These are phyloP conservation scores for Anhinga rufa DNA, from an alignment of 2,113 vertebrate species.

Conservation along the genomic window DNA sequence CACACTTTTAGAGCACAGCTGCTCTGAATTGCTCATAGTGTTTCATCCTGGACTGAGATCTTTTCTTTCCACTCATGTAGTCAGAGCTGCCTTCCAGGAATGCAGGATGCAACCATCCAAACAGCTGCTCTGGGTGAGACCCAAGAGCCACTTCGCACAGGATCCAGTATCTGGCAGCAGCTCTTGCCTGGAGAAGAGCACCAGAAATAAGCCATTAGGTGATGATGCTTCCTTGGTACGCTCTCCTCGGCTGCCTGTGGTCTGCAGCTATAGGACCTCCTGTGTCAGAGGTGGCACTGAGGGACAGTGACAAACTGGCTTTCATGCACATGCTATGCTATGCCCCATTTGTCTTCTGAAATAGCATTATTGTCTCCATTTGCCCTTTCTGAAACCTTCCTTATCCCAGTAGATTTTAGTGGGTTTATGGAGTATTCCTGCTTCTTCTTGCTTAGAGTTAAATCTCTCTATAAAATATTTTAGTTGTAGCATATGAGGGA, in stretches of 20 bases:
- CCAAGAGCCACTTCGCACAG: background rate
- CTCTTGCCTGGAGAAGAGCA: background rate
- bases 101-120: background rate
- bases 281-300: background rate
- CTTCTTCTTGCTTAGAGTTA: background rate
- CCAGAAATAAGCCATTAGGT: background rate
- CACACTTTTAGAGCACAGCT: background rate
- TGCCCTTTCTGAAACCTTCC: background rate
- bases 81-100: background rate
- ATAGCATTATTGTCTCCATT: background rate
- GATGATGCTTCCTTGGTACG: background rate
- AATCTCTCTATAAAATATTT: background rate
- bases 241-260: background rate
- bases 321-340: background rate
- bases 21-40: background rate
- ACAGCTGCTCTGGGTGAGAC: background rate
- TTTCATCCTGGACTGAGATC: background rate
- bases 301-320: background rate
- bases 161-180: background rate
- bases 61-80: background rate
- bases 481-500: background rate
- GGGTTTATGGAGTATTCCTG: background rate
- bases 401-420: background rate
- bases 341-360: background rate
- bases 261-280: background rate